Conservation (phyloP, 2,888 invertebrate genomes). For the Diarsia brunnea region DNA sequence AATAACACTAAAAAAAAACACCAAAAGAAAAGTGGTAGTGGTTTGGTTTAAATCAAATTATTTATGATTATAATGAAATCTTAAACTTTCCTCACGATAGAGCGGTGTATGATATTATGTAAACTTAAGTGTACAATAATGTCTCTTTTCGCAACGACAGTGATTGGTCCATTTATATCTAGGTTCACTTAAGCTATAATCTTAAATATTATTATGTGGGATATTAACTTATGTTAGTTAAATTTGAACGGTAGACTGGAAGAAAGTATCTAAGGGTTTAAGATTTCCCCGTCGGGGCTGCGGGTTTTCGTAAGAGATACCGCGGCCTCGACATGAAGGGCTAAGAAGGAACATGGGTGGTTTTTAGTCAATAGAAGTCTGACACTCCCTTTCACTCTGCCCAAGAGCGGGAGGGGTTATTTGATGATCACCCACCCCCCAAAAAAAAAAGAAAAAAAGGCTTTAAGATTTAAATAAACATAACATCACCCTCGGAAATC, state of each 20-base stretch:
- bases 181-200: neutral
- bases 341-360: no score
- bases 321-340: no score
- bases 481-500: neutral
- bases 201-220: neutral
- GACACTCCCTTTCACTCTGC: no score
- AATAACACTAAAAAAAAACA: neutral
- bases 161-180: constrained; percentile 6
- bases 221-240: neutral
- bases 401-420: no score
- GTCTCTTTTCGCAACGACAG: neutral
- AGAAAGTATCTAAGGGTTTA: neutral
- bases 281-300: no score
- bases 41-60: neutral
- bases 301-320: no score
- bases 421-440: no score
- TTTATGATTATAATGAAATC: neutral
- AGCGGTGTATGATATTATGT: constrained; percentile 18
- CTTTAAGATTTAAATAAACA: neutral
- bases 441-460: no score
- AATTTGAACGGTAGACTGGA: neutral
- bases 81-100: constrained; percentile 3
- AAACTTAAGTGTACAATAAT: constrained; percentile 27
- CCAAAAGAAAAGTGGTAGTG: no score
- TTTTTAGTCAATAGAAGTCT: no score